Percentiles rank a stretch among this genome's conserved stretches.
These are phyloP conservation scores for Thunnus maccoyii DNA, from an alignment of 2,113 vertebrate species.

Conservation along the genomic window DNA sequence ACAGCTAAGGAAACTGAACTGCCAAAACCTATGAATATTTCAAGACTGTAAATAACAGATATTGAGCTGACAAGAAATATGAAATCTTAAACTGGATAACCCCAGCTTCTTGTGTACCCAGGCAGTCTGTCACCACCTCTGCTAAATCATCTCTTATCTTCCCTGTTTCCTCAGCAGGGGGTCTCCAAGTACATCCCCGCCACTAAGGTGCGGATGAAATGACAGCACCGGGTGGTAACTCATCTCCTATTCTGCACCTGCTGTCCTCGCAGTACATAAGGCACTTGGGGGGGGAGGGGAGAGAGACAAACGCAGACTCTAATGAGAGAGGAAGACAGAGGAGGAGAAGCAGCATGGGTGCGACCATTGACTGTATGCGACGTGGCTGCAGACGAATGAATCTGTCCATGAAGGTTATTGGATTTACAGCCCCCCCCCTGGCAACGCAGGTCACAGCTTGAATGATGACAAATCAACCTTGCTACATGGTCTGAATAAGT, in stretches of 20 bases:
- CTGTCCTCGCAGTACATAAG: slow-evolving; percentile 40
- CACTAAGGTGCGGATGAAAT: slow-evolving; percentile 66
- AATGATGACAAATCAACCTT: slow-evolving; percentile 26
- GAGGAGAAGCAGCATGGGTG: slow-evolving; percentile 22
- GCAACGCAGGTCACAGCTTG: slow-evolving; percentile 50
- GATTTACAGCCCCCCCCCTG: slow-evolving; percentile 41
- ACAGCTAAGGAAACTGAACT: not conserved
- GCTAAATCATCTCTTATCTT: slow-evolving; percentile 53
- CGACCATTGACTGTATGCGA: not conserved
- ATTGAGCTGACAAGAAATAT: not conserved
- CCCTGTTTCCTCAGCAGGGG: slow-evolving; percentile 29
- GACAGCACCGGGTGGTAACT: slow-evolving; percentile 62
- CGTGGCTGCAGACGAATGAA: slow-evolving; percentile 46
- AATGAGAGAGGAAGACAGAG: slow-evolving; percentile 23
- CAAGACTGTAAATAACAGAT: slow-evolving; percentile 4
- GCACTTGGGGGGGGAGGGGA: not conserved
- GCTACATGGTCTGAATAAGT: slow-evolving; percentile 30
- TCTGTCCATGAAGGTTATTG: slow-evolving; percentile 54
- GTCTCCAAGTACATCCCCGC: slow-evolving; percentile 34
- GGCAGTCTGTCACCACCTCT: slow-evolving; percentile 18
- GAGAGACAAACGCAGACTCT: slow-evolving; percentile 12
- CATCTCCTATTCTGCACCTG: slow-evolving; percentile 71
- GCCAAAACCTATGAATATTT: slow-evolving; percentile 36
- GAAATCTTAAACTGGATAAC: slow-evolving; percentile 16
- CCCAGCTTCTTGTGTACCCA: slow-evolving; percentile 6